A percentile compares a stretch with the other conserved stretches of the same genome.
Conservation (phyloP, 2,113 vertebrate species). For the Syngnathus typhle region DNA sequence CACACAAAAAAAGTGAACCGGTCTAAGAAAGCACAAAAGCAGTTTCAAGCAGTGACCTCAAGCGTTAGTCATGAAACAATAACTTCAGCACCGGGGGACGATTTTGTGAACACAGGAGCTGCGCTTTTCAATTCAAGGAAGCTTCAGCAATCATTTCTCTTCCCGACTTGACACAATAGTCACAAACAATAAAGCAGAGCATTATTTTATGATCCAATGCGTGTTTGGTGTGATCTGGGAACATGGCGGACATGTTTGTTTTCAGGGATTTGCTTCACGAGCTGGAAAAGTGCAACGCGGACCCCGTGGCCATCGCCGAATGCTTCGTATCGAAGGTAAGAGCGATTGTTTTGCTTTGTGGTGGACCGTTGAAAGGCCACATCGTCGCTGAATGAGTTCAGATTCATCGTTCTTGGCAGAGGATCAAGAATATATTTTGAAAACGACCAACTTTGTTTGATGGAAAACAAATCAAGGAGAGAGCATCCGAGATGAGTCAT, state of each 20-base stretch:
- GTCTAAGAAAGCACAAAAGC: conserved; percentile 50
- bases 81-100: conserved; percentile 18
- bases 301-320: conserved; percentile 66
- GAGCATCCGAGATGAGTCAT: too few relatives aligned
- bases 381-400: too few relatives aligned
- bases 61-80: conserved; percentile 51
- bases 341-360: not conserved
- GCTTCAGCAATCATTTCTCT: conserved; percentile 37
- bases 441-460: too few relatives aligned
- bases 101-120: conserved; percentile 13
- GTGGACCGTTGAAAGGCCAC: too few relatives aligned
- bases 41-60: conserved; percentile 54
- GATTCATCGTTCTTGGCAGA: too few relatives aligned
- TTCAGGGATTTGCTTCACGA: conserved; percentile 66
- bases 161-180: conserved; percentile 21
- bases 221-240: not conserved
- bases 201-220: not conserved
- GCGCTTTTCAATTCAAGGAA: conserved; percentile 59
- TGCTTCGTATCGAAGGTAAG: conserved; percentile 93
- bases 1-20: conserved; percentile 8
- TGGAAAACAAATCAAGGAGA: too few relatives aligned
- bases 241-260: conserved; percentile 21
- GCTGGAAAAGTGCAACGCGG: conserved; percentile 62
- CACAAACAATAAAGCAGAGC: conserved; percentile 32
- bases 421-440: too few relatives aligned